Conservation (phyloP, 1,140 invertebrate species). For the Lasioglossum albipes region DNA sequence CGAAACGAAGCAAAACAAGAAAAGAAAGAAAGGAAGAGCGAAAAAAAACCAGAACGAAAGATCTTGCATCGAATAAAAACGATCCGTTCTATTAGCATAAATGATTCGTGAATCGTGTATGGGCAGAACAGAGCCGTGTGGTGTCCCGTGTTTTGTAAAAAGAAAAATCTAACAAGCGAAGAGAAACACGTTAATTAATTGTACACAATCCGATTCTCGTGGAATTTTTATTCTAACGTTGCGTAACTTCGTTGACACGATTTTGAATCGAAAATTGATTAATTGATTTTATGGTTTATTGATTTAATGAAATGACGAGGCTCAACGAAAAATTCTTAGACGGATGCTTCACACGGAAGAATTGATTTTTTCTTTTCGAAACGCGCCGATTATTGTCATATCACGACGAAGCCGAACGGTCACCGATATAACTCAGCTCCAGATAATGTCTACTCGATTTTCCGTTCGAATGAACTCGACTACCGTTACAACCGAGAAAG, state of each 20-base stretch:
- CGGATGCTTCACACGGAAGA: not conserved
- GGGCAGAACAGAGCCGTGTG: conserved; percentile 40
- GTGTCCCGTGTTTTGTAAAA: conserved; percentile 39
- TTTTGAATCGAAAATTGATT: not conserved
- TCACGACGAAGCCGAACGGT: conserved; percentile 8
- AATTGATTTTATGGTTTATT: not conserved
- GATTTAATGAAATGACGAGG: not conserved
- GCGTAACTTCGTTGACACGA: not conserved
- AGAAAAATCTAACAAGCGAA: not conserved
- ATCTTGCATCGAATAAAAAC: conserved; percentile 37
- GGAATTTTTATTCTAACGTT: conserved; percentile 27
- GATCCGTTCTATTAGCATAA: conserved; percentile 32
- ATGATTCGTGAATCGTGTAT: conserved; percentile 45
- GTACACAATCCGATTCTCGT: conserved; percentile 37
- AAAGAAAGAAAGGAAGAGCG: conserved; percentile 20
- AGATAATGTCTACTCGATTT: conserved; percentile 50
- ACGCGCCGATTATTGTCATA: not conserved
- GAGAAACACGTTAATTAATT: conserved; percentile 5
- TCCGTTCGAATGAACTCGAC: not conserved
- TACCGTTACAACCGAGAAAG: conserved; percentile 46
- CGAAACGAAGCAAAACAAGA: conserved; percentile 15
- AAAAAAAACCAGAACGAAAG: conserved; percentile 42
- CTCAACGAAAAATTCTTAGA: not conserved
- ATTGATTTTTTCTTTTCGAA: conserved; percentile 12
- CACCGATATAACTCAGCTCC: conserved; percentile 51